Conservation (phyloP, 1,140 invertebrate species). For the Drosophila pruinosa region DNA sequence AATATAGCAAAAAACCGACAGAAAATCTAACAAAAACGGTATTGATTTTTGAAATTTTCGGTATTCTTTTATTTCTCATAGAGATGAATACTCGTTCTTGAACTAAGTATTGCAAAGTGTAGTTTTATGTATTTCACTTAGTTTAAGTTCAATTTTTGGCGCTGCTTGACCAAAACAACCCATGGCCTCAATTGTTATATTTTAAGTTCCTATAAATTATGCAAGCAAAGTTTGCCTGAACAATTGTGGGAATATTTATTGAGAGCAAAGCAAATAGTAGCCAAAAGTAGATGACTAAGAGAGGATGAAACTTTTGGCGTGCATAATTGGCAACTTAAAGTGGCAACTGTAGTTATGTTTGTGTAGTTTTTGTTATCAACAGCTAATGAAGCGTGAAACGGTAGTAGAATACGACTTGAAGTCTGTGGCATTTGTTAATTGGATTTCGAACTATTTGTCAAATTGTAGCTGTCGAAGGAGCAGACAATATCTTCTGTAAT, state of each 20-base stretch:
- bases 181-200: not conserved
- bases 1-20: not conserved
- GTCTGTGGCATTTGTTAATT: conserved; percentile 52
- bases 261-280: conserved; percentile 46
- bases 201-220: conserved; percentile 21
- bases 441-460: conserved; percentile 61
- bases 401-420: conserved; percentile 38
- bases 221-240: conserved; percentile 44
- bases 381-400: conserved; percentile 77
- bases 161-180: conserved; percentile 13
- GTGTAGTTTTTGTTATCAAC: conserved; percentile 26
- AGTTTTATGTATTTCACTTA: conserved; percentile 1
- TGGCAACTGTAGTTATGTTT: conserved; percentile 6
- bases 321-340: conserved; percentile 67
- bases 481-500: conserved; percentile 4
- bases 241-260: conserved; percentile 69
- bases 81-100: too few relatives aligned
- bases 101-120: not conserved
- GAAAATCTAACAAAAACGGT: not conserved
- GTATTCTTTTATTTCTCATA: conserved; percentile 11
- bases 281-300: conserved; percentile 20
- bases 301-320: conserved; percentile 48
- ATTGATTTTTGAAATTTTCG: conserved; percentile 9
- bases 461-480: conserved; percentile 29
- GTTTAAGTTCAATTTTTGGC: conserved; percentile 2